Base-by-base conservation (phyloP, 2,113 vertebrate genomes). In the Forbesichthys agassizii region DNA sequence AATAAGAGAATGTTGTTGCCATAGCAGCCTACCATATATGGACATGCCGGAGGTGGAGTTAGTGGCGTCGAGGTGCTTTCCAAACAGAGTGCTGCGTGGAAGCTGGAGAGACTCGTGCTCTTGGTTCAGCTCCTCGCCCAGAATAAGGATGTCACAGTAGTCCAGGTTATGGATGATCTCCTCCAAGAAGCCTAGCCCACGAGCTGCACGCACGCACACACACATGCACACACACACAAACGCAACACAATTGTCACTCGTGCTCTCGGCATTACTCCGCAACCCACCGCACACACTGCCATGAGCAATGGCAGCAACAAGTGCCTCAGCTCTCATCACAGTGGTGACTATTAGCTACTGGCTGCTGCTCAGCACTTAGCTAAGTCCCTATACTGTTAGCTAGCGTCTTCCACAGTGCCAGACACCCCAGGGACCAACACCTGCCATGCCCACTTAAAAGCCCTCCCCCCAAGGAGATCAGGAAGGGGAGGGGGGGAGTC, bases 1-100 rank as follows among this genome's bases (percentile, higher is more conserved):
- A 9, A 4, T 67, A 13, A 11, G 53, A 54, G 47, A 12, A n/a
- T 13, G 11, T 20, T 14, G 58, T 54, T 69, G 63, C 49, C 58
- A 54, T 16, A 11, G 66, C 51, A 27, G 65, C 84, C 33, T 92
- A 99, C 98, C 98, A 10, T 98, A 98, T 90, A 99, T 89, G 51
- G 97, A 98, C 92, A 98, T 96, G 58, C 98, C 97, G 10, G 95
- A 93, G 1, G 96, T 97, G 67, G 96, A 98, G 87, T 97, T 99
- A n/a, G 95, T 97, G 80, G 94, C 94, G 12, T 99, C 96, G 0
- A 98, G 93, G 87, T 96, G 95, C 81, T 94, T 95, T 56, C 95
- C 95, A 49, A 94, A 90, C 49, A 98, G 92, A 33, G 84, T 82
- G 0, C 75, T 86, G 46, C 61, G 91, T 58, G 93, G 93, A 54